Percentiles rank a stretch among this genome's conserved stretches.
phyloP scores from a whole-genome alignment of 2,113 vertebrate genomes.

The Sitta europaea region DNA sequence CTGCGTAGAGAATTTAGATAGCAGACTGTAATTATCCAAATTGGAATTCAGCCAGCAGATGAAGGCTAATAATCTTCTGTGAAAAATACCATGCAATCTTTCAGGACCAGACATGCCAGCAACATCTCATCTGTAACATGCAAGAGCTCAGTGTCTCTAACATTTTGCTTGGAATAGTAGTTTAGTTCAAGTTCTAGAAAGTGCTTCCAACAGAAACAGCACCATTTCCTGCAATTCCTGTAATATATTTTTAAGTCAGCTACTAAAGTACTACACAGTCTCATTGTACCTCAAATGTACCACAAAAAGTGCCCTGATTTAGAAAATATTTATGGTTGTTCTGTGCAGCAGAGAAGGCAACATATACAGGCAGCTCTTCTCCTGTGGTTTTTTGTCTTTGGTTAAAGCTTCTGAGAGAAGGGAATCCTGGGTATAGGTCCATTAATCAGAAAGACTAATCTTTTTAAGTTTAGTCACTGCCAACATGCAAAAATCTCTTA shows the following conservation, averaged over 20 bases:
- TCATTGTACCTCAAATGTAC: background rate
- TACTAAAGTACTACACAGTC: background rate
- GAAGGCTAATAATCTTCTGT: slow-evolving; percentile 8
- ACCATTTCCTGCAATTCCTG: background rate
- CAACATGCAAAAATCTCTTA: background rate
- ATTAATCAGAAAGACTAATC: background rate
- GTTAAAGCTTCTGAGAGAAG: background rate
- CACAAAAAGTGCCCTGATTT: background rate
- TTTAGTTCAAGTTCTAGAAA: background rate
- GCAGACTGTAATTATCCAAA: slow-evolving; percentile 19
- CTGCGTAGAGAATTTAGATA: slow-evolving; percentile 7
- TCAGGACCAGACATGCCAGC: background rate
- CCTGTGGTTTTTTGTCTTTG: background rate
- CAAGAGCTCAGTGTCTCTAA: background rate
- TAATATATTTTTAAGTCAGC: background rate
- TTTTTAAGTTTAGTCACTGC: background rate
- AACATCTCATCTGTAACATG: background rate
- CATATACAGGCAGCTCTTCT: background rate
- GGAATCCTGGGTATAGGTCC: background rate
- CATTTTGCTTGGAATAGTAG: background rate
- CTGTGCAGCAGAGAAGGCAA: background rate
- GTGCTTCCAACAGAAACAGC: background rate
- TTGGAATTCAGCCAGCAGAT: slow-evolving; percentile 34
- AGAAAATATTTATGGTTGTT: background rate
- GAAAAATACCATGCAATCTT: slow-evolving; percentile 22